Evolutionary conservation across 2,113 vertebrate species (phyloP).

Genomic region (Parus major): DNA sequence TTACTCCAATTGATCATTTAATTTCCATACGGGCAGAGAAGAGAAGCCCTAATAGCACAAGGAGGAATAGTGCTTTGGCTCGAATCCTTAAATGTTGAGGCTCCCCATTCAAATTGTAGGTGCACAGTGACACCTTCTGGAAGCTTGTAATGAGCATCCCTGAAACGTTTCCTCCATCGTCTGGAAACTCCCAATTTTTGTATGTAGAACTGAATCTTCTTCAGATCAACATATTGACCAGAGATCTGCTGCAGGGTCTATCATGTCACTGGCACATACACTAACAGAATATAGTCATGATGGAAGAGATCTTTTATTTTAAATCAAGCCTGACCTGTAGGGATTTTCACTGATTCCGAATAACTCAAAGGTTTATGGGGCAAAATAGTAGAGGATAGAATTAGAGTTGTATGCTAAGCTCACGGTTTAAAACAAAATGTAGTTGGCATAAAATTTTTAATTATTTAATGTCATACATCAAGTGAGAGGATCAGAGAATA

Average conservation of each 20-base stretch:
- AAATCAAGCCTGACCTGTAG: background rate
- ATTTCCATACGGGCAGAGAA: background rate
- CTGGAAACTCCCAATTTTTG: background rate
- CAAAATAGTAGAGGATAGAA: background rate
- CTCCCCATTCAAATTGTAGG: background rate
- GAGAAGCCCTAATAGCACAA: background rate
- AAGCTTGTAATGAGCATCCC: background rate
- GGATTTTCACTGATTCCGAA: background rate
- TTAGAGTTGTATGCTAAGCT: background rate
- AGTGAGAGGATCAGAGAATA: background rate
- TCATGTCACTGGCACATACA: fast-evolving
- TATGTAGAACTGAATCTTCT: background rate
- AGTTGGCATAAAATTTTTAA: background rate
- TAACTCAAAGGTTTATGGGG: background rate
- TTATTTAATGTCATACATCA: background rate
- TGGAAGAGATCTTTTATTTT: background rate
- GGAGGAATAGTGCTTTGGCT: background rate
- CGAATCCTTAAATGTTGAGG: background rate
- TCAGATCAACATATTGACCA: background rate
- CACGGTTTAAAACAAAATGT: background rate
- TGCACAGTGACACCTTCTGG: constrained; percentile 69
- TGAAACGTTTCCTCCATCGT: background rate
- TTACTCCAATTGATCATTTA: background rate
- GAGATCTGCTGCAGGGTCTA: background rate
- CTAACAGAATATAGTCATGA: fast-evolving